phyloP scores from a whole-genome alignment of 2,888 invertebrate genomes.

The Caenorhabditis sp. region DNA sequence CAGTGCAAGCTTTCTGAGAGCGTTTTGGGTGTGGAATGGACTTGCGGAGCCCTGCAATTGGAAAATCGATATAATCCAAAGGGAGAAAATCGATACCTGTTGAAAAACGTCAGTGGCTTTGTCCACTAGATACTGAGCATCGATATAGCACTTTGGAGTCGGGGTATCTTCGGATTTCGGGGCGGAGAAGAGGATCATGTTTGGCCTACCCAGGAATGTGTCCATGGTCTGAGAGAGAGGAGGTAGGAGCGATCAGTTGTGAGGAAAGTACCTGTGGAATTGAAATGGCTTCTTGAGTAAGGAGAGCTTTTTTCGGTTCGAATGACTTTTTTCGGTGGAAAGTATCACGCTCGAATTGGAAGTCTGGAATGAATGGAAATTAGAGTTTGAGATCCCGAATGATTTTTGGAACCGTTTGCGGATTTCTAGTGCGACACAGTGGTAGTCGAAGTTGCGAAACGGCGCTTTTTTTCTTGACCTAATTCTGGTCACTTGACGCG shows the following conservation, averaged over 20 bases:
- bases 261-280: no score
- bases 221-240: constrained; percentile 31
- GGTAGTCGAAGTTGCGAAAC: no score
- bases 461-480: no score
- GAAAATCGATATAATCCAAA: no score
- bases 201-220: constrained; percentile 25
- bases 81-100: no score
- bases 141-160: constrained; percentile 22
- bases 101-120: background rate
- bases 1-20: constrained; percentile 20
- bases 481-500: no score
- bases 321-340: background rate
- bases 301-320: no score
- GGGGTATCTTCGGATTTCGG: background rate
- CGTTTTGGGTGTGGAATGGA: constrained; percentile 1
- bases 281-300: constrained; percentile 8
- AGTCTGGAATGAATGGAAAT: no score
- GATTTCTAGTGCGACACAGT: no score
- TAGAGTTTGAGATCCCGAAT: no score
- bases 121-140: constrained; percentile 25
- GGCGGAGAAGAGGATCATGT: constrained; percentile 26
- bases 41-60: constrained; percentile 21
- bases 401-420: no score
- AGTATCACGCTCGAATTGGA: constrained; percentile 40
- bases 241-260: no score